Conservation (phyloP, 2,797 vertebrate species). For the Clarias fuscus region DNA sequence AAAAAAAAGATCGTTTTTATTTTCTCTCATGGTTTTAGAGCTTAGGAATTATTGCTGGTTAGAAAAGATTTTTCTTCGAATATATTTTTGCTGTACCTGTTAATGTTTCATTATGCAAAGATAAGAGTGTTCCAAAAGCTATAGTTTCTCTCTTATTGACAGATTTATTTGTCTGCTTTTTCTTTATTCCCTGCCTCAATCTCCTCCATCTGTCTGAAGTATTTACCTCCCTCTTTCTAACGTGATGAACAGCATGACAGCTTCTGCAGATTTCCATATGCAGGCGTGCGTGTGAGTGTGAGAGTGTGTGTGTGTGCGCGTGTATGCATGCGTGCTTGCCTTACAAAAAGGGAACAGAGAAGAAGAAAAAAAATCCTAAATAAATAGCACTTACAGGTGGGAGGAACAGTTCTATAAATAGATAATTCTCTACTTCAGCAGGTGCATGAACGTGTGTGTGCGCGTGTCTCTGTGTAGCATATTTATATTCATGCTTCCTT, state of each 20-base stretch:
- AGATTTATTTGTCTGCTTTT: constrained; percentile 11
- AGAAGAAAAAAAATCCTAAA: background rate
- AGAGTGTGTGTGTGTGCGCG: background rate
- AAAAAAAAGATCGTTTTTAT: background rate
- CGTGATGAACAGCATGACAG: constrained; percentile 4
- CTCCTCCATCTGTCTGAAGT: constrained; percentile 20
- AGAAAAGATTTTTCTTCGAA: background rate
- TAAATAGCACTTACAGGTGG: background rate
- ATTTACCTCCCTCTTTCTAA: constrained; percentile 6
- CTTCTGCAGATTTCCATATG: constrained; percentile 19
- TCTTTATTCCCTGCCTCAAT: background rate
- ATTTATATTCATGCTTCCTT: constrained; percentile 29
- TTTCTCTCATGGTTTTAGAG: background rate
- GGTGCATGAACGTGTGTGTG: background rate
- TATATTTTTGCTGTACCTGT: background rate
- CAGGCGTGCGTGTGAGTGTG: background rate
- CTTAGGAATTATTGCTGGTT: too few relatives aligned
- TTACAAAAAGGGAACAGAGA: background rate
- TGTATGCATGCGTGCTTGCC: background rate
- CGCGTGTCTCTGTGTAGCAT: background rate
- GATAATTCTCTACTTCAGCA: background rate
- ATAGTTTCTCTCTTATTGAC: background rate
- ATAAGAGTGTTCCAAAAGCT: background rate
- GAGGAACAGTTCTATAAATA: constrained; percentile 34
- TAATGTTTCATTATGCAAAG: background rate